Base-by-base conservation (phyloP, 1,140 invertebrate genomes). In the Whitmania pigra region DNA sequence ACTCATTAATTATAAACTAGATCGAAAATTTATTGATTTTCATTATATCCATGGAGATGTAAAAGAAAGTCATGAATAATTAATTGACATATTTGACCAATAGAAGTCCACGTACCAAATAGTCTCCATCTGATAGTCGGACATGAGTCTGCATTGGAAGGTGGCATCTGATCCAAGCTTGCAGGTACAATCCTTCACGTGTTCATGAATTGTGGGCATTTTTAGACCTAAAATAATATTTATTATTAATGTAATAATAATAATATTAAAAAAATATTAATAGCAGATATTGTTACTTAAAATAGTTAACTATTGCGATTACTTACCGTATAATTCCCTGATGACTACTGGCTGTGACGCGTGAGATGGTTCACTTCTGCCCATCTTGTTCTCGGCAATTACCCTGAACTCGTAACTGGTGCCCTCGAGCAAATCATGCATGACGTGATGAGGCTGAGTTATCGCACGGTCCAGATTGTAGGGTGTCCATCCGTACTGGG, bases 361-460 rank as follows among this genome's bases (percentile, higher is more conserved):
- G 2, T 22, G 49, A 20, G 73, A 74, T 15, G 94, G 95, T 81
- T 97, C 93, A 73, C 94, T 92, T 73, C 88, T 88, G 43, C 95
- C 96, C 54, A 90, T 94, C 79, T 94, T 94, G 83, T 99, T 99
- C 0, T 95, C 88, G 20, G 96, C 96, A 27, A 94, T 89, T 20
- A 99, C 89, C 70, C 94, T 87, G 85, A 97, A 97, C 81, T 95
- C 90, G 78, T 96, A 96, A 81, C 94, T 91, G 77, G 94, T 90
- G 36, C 91, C 91, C 82, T 96, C 92, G 6, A 86, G 88, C 11
- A 97, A 81, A 75, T 90, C 88, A 5, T 90, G 88, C 29, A 92
- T 88, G 15, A 88, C 91, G 6, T 86, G 71, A 53, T 66, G 49
- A 2, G 73, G 63, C 27, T 71, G 69, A 2, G 63, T 49, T 6